phyloP scores from a whole-genome alignment of 2,888 invertebrate species.

The Eudiplozoon nipponicum region DNA sequence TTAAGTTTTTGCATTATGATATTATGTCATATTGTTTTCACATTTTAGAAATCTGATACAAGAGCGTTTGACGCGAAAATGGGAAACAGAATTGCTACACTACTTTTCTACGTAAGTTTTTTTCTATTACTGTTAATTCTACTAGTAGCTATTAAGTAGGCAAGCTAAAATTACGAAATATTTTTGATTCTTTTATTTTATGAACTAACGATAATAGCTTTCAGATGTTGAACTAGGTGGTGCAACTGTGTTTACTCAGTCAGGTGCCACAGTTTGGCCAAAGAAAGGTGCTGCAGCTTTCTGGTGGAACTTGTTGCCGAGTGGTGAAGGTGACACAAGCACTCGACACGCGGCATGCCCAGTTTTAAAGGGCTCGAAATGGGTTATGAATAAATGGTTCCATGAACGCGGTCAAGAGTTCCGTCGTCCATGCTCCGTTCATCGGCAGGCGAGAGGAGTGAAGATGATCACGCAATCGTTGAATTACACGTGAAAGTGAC shows the following conservation, averaged over 20 bases:
- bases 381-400: slow-evolving; percentile 81
- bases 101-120: slow-evolving; percentile 59
- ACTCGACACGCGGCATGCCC: slow-evolving; percentile 88
- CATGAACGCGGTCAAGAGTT: slow-evolving; percentile 65
- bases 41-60: slow-evolving; percentile 44
- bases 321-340: slow-evolving; percentile 58
- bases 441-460: slow-evolving; percentile 8
- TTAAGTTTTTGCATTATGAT: slow-evolving; percentile 9
- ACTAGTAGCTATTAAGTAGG: no score
- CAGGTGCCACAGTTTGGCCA: slow-evolving; percentile 53
- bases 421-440: slow-evolving; percentile 30
- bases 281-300: slow-evolving; percentile 62
- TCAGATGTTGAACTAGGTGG: slow-evolving; percentile 81
- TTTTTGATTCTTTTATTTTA: slow-evolving; percentile 6
- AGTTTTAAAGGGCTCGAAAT: slow-evolving; percentile 69
- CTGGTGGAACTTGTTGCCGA: slow-evolving; percentile 66
- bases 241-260: slow-evolving; percentile 68
- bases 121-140: slow-evolving; percentile 3
- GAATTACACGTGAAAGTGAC: no score
- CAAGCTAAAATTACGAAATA: slow-evolving; percentile 1
- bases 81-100: slow-evolving; percentile 82
- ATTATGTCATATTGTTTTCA: slow-evolving; percentile 8
- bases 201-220: slow-evolving; percentile 38
- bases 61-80: slow-evolving; percentile 52
- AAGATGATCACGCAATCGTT: no score